Conservation (phyloP, 1,140 invertebrate genomes). For the Conus ventricosus region DNA sequence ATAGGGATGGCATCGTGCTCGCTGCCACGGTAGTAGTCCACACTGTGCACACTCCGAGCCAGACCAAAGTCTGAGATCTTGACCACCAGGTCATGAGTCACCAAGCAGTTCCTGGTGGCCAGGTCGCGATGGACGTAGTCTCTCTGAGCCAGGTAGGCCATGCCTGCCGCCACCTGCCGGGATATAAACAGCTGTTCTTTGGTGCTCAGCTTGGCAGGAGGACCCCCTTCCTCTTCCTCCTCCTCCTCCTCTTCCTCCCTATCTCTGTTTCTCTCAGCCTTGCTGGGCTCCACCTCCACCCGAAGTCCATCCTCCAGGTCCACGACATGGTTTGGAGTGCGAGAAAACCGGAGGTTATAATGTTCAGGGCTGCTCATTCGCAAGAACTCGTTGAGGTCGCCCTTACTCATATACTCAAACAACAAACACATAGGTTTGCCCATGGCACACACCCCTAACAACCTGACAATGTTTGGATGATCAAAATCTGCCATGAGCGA, state of each 20-base stretch:
- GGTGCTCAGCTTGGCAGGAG: slow-evolving; percentile 69
- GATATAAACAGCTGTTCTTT: slow-evolving; percentile 89
- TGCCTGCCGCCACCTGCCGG: slow-evolving; percentile 93
- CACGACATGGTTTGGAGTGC: slow-evolving; percentile 37
- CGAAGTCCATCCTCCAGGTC: slow-evolving; percentile 29
- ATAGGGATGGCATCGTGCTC: slow-evolving; percentile 78
- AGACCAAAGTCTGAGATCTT: slow-evolving; percentile 99
- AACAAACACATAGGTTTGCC: slow-evolving; percentile 89
- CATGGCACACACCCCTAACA: slow-evolving; percentile 90
- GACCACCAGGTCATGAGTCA: slow-evolving; percentile 86
- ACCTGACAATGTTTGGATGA: slow-evolving; percentile 91
- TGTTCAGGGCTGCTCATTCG: slow-evolving; percentile 90
- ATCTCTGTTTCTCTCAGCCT: neutral
- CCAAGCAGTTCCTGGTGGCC: slow-evolving; percentile 95
- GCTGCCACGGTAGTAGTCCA: slow-evolving; percentile 84
- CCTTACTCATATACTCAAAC: slow-evolving; percentile 82
- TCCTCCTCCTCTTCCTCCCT: slow-evolving; percentile 20
- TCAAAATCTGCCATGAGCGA: slow-evolving; percentile 91
- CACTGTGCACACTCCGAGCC: slow-evolving; percentile 92
- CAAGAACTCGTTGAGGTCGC: slow-evolving; percentile 86
- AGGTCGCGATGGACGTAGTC: slow-evolving; percentile 87
- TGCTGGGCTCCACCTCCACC: slow-evolving; percentile 22
- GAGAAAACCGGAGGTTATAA: slow-evolving; percentile 54
- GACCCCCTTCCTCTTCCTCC: slow-evolving; percentile 8
- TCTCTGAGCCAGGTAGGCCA: slow-evolving; percentile 90